These are phyloP conservation scores for Percopsis omiscomaycus DNA, from an alignment of 2,797 vertebrate species.

Conservation along the genomic window DNA sequence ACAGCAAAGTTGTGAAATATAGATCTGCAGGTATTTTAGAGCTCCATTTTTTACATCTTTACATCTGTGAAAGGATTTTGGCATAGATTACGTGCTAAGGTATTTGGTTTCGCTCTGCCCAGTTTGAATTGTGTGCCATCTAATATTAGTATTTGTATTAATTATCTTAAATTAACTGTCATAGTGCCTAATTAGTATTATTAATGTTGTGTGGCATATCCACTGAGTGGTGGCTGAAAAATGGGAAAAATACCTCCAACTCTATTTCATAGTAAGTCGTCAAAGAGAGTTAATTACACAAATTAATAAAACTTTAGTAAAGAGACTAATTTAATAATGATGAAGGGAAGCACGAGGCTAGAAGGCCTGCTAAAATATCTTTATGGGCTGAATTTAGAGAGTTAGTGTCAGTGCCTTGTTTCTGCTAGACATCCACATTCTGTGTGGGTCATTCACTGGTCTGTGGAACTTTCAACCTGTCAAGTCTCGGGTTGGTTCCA, in stretches of 20 bases:
- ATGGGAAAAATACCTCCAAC: slow-evolving; percentile 67
- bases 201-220: slow-evolving; percentile 74
- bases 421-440: slow-evolving; percentile 7
- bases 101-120: slow-evolving; percentile 34
- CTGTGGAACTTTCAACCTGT: slow-evolving; percentile 8
- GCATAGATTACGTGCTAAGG: slow-evolving; percentile 11
- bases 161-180: slow-evolving; percentile 81
- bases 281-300: slow-evolving; percentile 74
- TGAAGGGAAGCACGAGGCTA: slow-evolving; percentile 4
- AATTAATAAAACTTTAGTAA: slow-evolving; percentile 72
- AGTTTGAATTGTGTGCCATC: slow-evolving; percentile 61
- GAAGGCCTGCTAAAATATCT: slow-evolving; percentile 25
- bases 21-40: slow-evolving; percentile 53
- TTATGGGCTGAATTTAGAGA: neutral
- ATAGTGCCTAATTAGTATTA: slow-evolving; percentile 78
- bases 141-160: slow-evolving; percentile 83
- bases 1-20: slow-evolving; percentile 55
- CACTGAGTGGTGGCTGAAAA: slow-evolving; percentile 71
- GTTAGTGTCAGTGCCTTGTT: slow-evolving; percentile 6
- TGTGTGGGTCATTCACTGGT: neutral
- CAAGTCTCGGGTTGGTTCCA: neutral
- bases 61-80: slow-evolving; percentile 20
- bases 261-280: slow-evolving; percentile 67
- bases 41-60: slow-evolving; percentile 4
- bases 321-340: slow-evolving; percentile 54